Base-by-base conservation (phyloP, 2,888 invertebrate species). In the Stenodera caucasica region DNA sequence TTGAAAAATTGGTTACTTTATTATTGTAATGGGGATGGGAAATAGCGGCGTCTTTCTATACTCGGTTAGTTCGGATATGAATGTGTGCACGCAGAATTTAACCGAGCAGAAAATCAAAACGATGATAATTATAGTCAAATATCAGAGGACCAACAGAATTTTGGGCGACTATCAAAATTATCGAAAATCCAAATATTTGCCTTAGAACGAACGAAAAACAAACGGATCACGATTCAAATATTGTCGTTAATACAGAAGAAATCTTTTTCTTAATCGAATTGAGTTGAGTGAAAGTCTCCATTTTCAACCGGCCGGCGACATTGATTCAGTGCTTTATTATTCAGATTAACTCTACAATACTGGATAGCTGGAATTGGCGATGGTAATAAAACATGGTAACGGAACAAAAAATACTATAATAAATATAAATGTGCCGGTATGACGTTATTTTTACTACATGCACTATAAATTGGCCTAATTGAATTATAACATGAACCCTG, bases 311-410 rank as follows among this genome's bases (percentile, higher is more conserved):
- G 6, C 1, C 69, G 62, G 61, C 65, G 77, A 75, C 77, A 73
- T 72, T 77, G 77, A 77, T 70, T 74, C 74, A 77, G 73, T 69
- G 72, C 68, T 76, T 75, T 77, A 77, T 77, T 77, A 77, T 77
- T 71, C 75, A 71, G 74, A 76, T 77, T 77, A 77, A 75, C 72
- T 54, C 49, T 63, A 58, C 62, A 61, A 53, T 57, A 55, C 45
- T 35, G 40, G 29, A 49, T 26, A 21, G 45, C 12, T 45, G 45
- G n/a, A 45, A 45, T 12, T 45, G 21, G 12, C 18, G 5, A n/a
- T 12, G 12, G 45, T 2, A 12, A 7, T 12, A 1, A 2, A 40
- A n/a, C 7, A n/a, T 6, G 4, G 6, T n/a, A 45, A 21, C 8
- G 11, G 9, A 21, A 40, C 2, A 21, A 45, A 45, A 45, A 45